phyloP scores from a whole-genome alignment of 2,797 vertebrate species.

The Benthosema pterotum region DNA sequence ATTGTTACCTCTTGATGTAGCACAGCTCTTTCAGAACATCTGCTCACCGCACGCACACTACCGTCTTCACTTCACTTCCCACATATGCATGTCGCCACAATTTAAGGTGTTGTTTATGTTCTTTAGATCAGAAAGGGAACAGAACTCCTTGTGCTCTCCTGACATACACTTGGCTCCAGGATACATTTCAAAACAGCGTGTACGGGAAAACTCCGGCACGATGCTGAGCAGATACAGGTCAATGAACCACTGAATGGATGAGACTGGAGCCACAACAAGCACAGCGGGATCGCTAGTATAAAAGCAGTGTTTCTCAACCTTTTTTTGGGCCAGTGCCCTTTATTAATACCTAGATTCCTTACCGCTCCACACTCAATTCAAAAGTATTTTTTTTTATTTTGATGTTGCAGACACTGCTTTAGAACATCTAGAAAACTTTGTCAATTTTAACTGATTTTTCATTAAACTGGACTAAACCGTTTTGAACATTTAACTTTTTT shows the following conservation, averaged over 20 bases:
- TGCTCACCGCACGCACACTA: constrained; percentile 64
- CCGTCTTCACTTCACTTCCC: constrained; percentile 52
- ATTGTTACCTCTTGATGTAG: constrained; percentile 29
- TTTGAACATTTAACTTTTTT: too few species aligned
- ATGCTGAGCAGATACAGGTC: constrained; percentile 49
- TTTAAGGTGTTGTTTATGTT: constrained; percentile 71
- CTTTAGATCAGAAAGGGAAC: constrained; percentile 68
- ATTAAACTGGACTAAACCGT: too few species aligned
- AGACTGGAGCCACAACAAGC: constrained; percentile 32
- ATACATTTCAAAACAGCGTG: constrained; percentile 49
- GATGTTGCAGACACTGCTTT: too few species aligned
- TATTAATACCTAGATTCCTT: too few species aligned
- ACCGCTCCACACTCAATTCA: too few species aligned
- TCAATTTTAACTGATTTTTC: too few species aligned
- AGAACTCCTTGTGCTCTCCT: constrained; percentile 32
- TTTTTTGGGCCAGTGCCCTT: too few species aligned
- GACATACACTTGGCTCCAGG: constrained; percentile 9
- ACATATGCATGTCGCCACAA: constrained; percentile 35
- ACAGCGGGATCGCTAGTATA: constrained; percentile 46
- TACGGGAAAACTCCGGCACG: constrained; percentile 25
- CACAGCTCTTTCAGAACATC: constrained; percentile 62
- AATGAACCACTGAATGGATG: constrained; percentile 37
- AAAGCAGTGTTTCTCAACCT: not conserved
- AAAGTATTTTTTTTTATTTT: too few species aligned
- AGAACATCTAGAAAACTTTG: too few species aligned